Base-by-base conservation (phyloP, 2,113 vertebrate genomes). In the Chinchilla lanigera region DNA sequence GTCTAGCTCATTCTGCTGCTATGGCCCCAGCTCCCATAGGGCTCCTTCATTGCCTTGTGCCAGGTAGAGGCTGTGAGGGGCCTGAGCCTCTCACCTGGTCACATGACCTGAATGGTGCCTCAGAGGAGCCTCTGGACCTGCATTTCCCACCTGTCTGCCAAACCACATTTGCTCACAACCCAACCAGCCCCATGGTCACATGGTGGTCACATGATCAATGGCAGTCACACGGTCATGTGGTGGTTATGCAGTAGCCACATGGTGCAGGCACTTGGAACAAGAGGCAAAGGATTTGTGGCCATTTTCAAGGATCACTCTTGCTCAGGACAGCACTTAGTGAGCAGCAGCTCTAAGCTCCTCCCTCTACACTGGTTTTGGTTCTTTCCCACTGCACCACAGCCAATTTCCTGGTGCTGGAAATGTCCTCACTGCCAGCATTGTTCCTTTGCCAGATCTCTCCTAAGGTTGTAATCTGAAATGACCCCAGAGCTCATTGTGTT, bases 31-130 rank as follows among this genome's bases (percentile, higher is more conserved):
- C 11, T 28, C 14, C 12, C 14, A 4, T 4, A 3, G 82, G 35
- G 12, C 8, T 73, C 30, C 28, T 44, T 1, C 5, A 8, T 30
- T 52, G 33, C 7, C 5, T 3, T 7, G 0, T 0, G 38, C 0
- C 4, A 17, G 44, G 22, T 50, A 24, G 22, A 16, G 10, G 63
- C 54, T 2, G 26, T 0, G 0, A 41, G 19, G 60, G 4, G 69
- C 2, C 5, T 0, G 16, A 5, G 17, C 3, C 41, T 61, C 24
- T 54, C 13, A 35, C 12, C 24, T 16, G 24, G 7, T 2, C 6
- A 11, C 60, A 26, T 28, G 71, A 13, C 69, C 71, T 30, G 61
- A 52, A 8, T 26, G 38, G 69, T n/a, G 26, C 67, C 52, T 61
- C 38, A 7, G 9, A 16, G 41, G 13, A 54, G 13, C 26, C 50